Percentiles rank a stretch among this genome's conserved stretches.
phyloP scores from a whole-genome alignment of 2,113 vertebrate species.

The Promerops cafer region DNA sequence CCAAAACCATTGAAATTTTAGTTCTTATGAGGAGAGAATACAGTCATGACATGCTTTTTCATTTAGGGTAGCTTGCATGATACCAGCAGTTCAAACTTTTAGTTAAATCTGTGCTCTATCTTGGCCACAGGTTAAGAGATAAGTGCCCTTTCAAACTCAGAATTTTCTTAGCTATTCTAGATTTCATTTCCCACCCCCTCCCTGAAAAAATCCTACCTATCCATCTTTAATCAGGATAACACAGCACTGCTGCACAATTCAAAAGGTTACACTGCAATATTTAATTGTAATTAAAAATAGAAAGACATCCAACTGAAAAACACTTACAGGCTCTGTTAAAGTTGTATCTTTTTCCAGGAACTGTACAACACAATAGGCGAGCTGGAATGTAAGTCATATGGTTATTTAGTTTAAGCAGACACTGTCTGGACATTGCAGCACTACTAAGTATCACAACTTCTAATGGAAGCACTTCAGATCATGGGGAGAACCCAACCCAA shows the following conservation, averaged over 20 bases:
- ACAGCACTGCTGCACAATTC: neutral
- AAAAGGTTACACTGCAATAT: neutral
- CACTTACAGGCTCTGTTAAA: constrained; percentile 93
- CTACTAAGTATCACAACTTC: neutral
- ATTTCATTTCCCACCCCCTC: rapidly evolving
- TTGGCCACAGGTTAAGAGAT: neutral
- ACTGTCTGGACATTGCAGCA: neutral
- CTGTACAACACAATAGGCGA: constrained; percentile 98
- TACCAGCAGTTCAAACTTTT: neutral
- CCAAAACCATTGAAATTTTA: neutral
- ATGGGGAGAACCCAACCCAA: neutral
- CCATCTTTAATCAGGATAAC: neutral
- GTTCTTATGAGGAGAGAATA: neutral
- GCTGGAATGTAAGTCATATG: constrained; percentile 71
- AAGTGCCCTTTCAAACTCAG: neutral
- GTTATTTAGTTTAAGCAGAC: constrained; percentile 26
- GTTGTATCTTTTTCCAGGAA: constrained; percentile 97
- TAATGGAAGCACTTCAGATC: neutral
- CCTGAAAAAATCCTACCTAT: neutral
- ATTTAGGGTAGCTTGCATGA: neutral
- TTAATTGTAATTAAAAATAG: neutral
- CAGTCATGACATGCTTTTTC: neutral
- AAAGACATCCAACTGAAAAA: neutral
- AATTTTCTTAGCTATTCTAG: neutral
- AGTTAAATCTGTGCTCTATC: neutral